phyloP scores from a whole-genome alignment of 2,113 vertebrate species.

The Megaceryle maxima region DNA sequence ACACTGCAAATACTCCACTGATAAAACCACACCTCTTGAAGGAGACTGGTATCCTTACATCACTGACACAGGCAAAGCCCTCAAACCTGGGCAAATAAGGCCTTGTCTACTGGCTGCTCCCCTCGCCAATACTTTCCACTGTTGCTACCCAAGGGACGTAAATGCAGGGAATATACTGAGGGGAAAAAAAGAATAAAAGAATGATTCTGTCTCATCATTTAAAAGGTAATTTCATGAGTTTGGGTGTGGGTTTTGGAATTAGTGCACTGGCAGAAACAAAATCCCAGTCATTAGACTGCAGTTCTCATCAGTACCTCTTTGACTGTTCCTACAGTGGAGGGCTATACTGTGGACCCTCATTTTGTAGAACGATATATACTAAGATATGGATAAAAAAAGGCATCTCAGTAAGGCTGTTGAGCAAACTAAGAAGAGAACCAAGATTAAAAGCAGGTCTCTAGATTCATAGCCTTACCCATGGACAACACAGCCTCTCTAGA shows the following conservation, averaged over 20 bases:
- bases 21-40: slow-evolving; percentile 52
- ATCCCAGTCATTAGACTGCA: neutral
- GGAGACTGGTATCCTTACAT: slow-evolving; percentile 37
- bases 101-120: slow-evolving; percentile 8
- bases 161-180: neutral
- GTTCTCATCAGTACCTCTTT: slow-evolving; percentile 18
- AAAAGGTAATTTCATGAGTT: slow-evolving; percentile 8
- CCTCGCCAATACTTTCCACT: neutral
- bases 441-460: neutral
- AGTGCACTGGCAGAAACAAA: neutral
- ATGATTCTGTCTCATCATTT: neutral
- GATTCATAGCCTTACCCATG: neutral
- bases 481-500: neutral
- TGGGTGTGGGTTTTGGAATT: slow-evolving; percentile 33
- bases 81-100: neutral
- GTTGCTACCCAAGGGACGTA: neutral
- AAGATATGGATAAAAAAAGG: neutral
- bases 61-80: slow-evolving; percentile 17
- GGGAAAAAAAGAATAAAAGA: neutral
- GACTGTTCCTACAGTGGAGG: neutral
- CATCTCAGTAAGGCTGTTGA: neutral
- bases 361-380: neutral
- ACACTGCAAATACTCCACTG: slow-evolving; percentile 19
- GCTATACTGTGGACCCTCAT: neutral
- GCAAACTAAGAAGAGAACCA: neutral